A percentile compares a stretch with the other conserved stretches of the same genome.
These are phyloP conservation scores for Drosophila elegans DNA, from an alignment of 1,140 invertebrate species.

Conservation along the genomic window DNA sequence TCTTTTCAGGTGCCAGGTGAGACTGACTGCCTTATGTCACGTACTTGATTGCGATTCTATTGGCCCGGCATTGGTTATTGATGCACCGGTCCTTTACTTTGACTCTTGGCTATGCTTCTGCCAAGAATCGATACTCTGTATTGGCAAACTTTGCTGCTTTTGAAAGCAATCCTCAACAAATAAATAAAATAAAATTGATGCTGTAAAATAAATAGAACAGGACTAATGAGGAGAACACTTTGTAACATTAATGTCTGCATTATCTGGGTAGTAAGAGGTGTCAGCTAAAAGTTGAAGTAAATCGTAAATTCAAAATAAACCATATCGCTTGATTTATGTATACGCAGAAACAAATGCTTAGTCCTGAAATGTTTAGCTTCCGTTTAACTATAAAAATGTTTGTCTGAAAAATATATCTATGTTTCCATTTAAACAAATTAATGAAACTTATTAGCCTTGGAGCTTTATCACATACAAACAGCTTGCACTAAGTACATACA, in stretches of 20 bases:
- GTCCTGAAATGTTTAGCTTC: too few species aligned
- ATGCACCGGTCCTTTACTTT: slow-evolving; percentile 32
- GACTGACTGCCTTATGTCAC: slow-evolving; percentile 50
- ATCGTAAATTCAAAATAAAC: neutral
- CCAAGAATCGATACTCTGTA: neutral
- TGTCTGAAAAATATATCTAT: too few species aligned
- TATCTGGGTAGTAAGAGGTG: neutral
- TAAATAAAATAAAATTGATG: neutral
- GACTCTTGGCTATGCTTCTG: slow-evolving; percentile 13
- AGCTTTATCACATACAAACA: neutral
- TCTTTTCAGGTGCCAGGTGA: slow-evolving; percentile 27
- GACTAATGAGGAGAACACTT: neutral
- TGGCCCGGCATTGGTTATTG: slow-evolving; percentile 59
- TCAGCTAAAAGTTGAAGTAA: too few species aligned
- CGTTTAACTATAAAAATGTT: too few species aligned
- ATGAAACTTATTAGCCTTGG: too few species aligned
- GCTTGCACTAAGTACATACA: neutral
- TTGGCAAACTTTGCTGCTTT: neutral
- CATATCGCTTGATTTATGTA: too few species aligned
- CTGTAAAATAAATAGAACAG: neutral
- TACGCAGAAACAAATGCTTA: too few species aligned
- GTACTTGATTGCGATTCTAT: slow-evolving; percentile 74
- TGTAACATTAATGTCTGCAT: neutral
- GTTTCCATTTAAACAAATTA: too few species aligned
- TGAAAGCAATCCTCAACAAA: neutral